Percentiles rank a stretch among this genome's conserved stretches.
phyloP scores from a whole-genome alignment of 2,797 vertebrate species.

The Ceyx erithaca region DNA sequence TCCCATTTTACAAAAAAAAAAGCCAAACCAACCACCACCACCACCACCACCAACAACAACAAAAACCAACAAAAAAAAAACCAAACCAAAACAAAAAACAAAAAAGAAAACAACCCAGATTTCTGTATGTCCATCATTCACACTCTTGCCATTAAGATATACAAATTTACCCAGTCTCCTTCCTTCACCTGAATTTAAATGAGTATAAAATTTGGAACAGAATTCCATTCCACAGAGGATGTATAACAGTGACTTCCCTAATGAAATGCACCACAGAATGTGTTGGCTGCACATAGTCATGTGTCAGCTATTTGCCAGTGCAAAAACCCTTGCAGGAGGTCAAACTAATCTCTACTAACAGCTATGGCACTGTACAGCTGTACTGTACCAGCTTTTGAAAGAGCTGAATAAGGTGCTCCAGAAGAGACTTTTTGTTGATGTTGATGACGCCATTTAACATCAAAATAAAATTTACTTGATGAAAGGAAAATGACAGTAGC shows the following conservation, averaged over 20 bases:
- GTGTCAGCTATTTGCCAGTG: background rate
- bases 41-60: too few relatives aligned
- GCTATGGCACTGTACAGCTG: background rate
- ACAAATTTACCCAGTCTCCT: background rate
- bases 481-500: background rate
- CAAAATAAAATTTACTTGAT: background rate
- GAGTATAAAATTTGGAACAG: background rate
- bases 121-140: fast-evolving
- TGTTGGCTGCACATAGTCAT: fast-evolving
- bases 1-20: background rate
- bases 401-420: background rate
- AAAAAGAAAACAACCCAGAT: background rate
- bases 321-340: background rate
- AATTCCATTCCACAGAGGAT: background rate
- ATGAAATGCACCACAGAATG: background rate
- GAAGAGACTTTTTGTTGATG: too few relatives aligned
- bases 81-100: too few relatives aligned
- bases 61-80: too few relatives aligned
- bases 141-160: background rate
- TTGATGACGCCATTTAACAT: background rate
- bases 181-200: background rate
- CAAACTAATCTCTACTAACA: background rate
- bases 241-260: background rate
- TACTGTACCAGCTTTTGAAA: background rate
- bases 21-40: too few relatives aligned